Conservation (phyloP, 1,140 invertebrate genomes). For the Hycleus phaleratus region DNA sequence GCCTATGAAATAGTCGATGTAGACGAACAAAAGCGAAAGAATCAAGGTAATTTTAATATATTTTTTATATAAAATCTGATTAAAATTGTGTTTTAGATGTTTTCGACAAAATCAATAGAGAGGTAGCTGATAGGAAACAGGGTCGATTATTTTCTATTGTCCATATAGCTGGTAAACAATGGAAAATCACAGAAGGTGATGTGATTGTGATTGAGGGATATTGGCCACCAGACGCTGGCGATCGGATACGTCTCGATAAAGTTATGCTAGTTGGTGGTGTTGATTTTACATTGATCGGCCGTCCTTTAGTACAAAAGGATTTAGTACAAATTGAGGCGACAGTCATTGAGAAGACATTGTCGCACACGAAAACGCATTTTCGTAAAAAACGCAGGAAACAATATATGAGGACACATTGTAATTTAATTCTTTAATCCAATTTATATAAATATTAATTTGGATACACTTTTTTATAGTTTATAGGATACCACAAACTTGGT, state of each 20-base stretch:
- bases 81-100: constrained; percentile 17
- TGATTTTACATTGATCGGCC: constrained; percentile 80
- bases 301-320: constrained; percentile 68
- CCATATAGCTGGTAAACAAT: constrained; percentile 75
- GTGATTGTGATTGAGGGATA: constrained; percentile 74
- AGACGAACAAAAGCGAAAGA: constrained; percentile 18
- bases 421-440: constrained; percentile 26
- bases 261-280: constrained; percentile 75
- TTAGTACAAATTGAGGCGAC: constrained; percentile 74
- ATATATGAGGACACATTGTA: constrained; percentile 66
- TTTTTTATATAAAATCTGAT: neutral
- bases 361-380: constrained; percentile 72
- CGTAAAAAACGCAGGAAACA: constrained; percentile 68
- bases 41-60: constrained; percentile 18
- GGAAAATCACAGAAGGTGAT: constrained; percentile 81
- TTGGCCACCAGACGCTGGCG: constrained; percentile 77
- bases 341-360: constrained; percentile 83
- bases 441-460: constrained; percentile 16
- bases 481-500: constrained; percentile 59
- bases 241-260: constrained; percentile 80
- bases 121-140: constrained; percentile 46
- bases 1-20: constrained; percentile 32
- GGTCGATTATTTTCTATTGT: constrained; percentile 83
- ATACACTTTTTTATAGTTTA: constrained; percentile 44
- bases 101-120: constrained; percentile 49